phyloP scores from a whole-genome alignment of 2,888 invertebrate species.

The Oscheius myriophilus region DNA sequence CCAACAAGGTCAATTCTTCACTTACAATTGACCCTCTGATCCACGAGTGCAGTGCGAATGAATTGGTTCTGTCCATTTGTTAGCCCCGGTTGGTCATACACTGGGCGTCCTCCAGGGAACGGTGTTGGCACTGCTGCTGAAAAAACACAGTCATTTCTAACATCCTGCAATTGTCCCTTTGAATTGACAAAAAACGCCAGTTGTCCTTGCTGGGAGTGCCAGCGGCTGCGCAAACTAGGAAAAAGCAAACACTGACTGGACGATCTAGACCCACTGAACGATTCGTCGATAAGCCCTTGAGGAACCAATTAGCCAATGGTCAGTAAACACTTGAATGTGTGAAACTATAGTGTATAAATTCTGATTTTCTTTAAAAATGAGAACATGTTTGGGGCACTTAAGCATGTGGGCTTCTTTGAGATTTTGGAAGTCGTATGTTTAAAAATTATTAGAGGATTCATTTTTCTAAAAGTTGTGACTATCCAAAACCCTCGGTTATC shows the following conservation, averaged over 20 bases:
- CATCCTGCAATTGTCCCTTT: background rate
- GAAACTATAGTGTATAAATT: background rate
- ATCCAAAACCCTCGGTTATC: no score
- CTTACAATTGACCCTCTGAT: conserved; percentile 42
- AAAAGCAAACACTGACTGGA: conserved; percentile 27
- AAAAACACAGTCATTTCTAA: conserved; percentile 1
- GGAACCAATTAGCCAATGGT: background rate
- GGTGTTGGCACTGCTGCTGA: conserved; percentile 17
- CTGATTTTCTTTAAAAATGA: background rate
- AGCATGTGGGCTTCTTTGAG: no score
- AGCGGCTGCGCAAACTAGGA: conserved; percentile 29
- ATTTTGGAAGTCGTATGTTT: no score
- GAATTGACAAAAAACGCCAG: background rate
- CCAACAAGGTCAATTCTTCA: no score
- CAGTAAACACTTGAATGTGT: no score
- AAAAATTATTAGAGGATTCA: no score
- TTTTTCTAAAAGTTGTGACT: no score
- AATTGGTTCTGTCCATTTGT: background rate
- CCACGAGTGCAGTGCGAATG: conserved; percentile 12
- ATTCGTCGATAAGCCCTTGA: conserved; percentile 1
- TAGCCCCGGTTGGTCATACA: conserved; percentile 11
- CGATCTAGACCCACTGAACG: conserved; percentile 19
- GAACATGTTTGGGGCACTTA: no score
- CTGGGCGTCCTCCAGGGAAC: background rate
- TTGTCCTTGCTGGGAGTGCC: conserved; percentile 29